Evolutionary conservation across 1,140 invertebrate genomes (phyloP), one percentile per base, ranked within the genome.

Genomic region (Diachasmimorpha longicaudata): DNA sequence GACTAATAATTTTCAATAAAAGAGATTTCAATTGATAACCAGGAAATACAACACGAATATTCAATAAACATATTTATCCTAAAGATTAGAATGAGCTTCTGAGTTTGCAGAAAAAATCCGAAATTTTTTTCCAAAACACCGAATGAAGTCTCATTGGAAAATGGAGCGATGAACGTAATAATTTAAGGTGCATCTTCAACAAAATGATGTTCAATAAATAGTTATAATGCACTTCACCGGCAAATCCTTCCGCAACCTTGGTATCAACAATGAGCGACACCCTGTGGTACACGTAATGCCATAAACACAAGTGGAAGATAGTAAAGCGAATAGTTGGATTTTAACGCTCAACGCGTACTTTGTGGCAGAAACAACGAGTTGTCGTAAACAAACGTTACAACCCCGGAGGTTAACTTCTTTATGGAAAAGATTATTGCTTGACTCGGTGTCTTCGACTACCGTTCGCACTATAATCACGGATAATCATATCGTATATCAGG

Each of bases 361-460:
- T 63, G 58, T 25, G 23, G 58, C 58, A 63, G 48, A 52, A 13
- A 19, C 19, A n/a, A 63, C 58, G 58, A 63, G 58, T 63, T 63
- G 23, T 63, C 58, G 58, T 63, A 63, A 63, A 63, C 16, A 13
- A 25, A 25, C 11, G 58, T 63, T 63, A 31, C 58, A 63, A 52
- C 48, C 9, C 58, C 3, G 19, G 58, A 63, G 19, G 21, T 31
- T 63, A 31, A 63, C 21, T 63, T 63, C 58, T 63, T 63, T 31
- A 63, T 63, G 58, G 48, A 63, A 63, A 63, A 25, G 21, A 63
- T 63, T 63, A 63, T 25, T 63, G 58, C 11, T 31, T 25, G 23
- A 63, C 58, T 63, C 58, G 23, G 58, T 63, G 58, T 63, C 58
- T 63, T 63, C 11, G 58, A 31, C 58, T 63, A 25, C 58, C 58